phyloP scores from a whole-genome alignment of 2,888 invertebrate genomes.

The Hofmannophila pseudospretella region DNA sequence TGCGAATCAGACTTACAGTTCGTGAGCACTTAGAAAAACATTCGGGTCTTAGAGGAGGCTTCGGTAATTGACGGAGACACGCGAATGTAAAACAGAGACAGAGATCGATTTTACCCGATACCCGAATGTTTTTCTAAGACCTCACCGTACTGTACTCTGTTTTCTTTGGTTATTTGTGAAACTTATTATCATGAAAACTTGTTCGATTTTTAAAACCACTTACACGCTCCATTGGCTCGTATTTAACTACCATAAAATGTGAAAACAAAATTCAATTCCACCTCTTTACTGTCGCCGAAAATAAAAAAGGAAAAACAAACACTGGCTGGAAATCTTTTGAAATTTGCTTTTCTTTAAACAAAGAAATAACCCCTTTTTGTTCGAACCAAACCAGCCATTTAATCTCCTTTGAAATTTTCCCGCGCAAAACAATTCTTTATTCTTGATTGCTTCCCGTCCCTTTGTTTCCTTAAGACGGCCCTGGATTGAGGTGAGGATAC shows the following conservation, averaged over 20 bases:
- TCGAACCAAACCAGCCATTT: constrained; percentile 19
- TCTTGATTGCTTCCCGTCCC: constrained; percentile 22
- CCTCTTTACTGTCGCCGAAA: constrained; percentile 4
- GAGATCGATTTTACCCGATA: no score
- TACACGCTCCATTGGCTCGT: constrained; percentile 5
- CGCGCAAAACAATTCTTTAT: constrained; percentile 25
- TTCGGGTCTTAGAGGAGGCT: no score
- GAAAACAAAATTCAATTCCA: constrained; percentile 6
- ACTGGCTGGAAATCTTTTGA: constrained; percentile 13
- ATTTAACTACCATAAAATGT: constrained; percentile 3
- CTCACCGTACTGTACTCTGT: no score
- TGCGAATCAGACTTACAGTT: no score
- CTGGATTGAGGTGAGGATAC: constrained; percentile 1
- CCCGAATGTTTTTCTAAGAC: no score
- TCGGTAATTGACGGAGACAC: no score
- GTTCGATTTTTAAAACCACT: not conserved
- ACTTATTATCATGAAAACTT: no score
- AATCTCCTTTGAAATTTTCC: constrained; percentile 22
- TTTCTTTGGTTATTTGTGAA: no score
- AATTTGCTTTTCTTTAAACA: constrained; percentile 16
- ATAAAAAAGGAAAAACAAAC: constrained; percentile 4
- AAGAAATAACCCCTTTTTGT: constrained; percentile 23
- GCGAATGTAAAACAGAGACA: no score
- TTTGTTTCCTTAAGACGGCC: constrained; percentile 18
- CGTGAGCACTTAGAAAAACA: no score